A percentile compares a stretch with the other conserved stretches of the same genome.
These are phyloP conservation scores for Corythucha ciliata DNA, from an alignment of 2,888 invertebrate species.

Conservation along the genomic window DNA sequence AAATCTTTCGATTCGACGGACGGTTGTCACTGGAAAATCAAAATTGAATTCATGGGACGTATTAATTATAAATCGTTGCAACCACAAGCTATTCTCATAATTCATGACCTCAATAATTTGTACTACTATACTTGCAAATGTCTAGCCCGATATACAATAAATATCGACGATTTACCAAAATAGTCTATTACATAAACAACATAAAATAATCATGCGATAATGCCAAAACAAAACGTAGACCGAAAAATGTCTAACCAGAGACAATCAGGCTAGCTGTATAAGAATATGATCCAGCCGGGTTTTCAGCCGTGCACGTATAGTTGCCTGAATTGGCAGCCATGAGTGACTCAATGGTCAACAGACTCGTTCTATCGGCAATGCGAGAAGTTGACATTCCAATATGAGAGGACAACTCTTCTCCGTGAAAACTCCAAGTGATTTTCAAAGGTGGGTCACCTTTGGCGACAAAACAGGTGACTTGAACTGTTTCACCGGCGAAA, in stretches of 20 bases:
- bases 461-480: slow-evolving; percentile 57
- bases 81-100: too few relatives aligned
- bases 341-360: slow-evolving; percentile 54
- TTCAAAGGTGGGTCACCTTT: slow-evolving; percentile 51
- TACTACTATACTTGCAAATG: too few relatives aligned
- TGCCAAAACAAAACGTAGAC: too few relatives aligned
- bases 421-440: slow-evolving; percentile 54
- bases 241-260: slow-evolving; percentile 44
- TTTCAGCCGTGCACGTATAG: slow-evolving; percentile 55
- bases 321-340: slow-evolving; percentile 53
- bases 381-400: slow-evolving; percentile 45
- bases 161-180: too few relatives aligned
- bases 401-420: slow-evolving; percentile 40
- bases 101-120: too few relatives aligned
- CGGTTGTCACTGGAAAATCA: too few relatives aligned
- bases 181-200: too few relatives aligned
- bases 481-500: slow-evolving; percentile 68
- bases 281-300: slow-evolving; percentile 49
- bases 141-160: too few relatives aligned
- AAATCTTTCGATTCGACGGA: too few relatives aligned
- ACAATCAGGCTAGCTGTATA: slow-evolving; percentile 46
- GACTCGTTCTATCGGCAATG: slow-evolving; percentile 57
- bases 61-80: too few relatives aligned
- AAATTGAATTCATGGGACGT: too few relatives aligned
- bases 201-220: too few relatives aligned